These are phyloP conservation scores for Loris lydekkerianus DNA, from an alignment of 2,797 vertebrate genomes.

Conservation along the genomic window DNA sequence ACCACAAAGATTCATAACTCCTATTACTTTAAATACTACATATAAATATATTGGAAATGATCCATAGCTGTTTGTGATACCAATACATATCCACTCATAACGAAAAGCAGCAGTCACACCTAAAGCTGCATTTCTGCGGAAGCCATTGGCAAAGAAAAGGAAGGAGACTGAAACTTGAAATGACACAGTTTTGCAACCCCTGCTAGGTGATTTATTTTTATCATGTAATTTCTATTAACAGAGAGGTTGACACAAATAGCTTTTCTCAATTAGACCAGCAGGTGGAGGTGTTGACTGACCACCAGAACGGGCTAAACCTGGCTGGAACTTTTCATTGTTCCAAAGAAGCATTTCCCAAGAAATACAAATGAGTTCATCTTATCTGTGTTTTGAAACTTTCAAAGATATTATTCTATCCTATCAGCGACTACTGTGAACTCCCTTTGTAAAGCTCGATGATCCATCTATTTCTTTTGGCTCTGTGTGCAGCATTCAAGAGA, in stretches of 20 bases:
- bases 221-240: background rate
- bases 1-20: background rate
- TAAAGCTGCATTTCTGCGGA: background rate
- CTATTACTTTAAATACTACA: background rate
- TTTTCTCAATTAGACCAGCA: slow-evolving; percentile 81
- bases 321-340: slow-evolving; percentile 63
- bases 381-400: slow-evolving; percentile 87
- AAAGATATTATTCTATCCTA: slow-evolving; percentile 81
- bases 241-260: background rate
- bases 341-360: slow-evolving; percentile 84
- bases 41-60: background rate
- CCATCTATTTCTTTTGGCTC: slow-evolving; percentile 84
- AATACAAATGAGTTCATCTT: slow-evolving; percentile 85
- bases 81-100: background rate
- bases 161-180: slow-evolving; percentile 19
- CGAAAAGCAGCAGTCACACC: background rate
- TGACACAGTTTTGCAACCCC: background rate
- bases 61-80: background rate
- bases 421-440: slow-evolving; percentile 77
- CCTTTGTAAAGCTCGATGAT: slow-evolving; percentile 82
- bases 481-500: slow-evolving; percentile 51
- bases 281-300: slow-evolving; percentile 87
- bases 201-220: background rate
- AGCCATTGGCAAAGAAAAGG: background rate
- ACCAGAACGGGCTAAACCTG: slow-evolving; percentile 59